Evolutionary conservation across 1,140 invertebrate genomes (phyloP).

Genomic region (Brachionus rubens): DNA sequence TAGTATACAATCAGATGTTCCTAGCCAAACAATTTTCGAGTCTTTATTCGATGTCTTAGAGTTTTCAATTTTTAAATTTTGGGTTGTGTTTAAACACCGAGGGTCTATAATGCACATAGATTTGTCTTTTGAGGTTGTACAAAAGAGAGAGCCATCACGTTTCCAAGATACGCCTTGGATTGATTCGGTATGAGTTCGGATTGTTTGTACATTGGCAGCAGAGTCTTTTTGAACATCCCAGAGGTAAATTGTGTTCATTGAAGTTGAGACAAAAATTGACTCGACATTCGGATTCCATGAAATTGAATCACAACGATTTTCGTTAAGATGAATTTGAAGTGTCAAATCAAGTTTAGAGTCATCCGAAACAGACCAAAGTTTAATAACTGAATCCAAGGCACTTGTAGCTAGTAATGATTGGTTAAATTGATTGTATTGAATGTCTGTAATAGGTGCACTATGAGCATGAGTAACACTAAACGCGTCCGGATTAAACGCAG

Average conservation of each 20-base stretch:
- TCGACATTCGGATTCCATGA: conserved; percentile 44
- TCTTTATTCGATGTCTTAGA: conserved; percentile 76
- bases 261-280: conserved; percentile 2
- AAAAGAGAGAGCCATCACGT: conserved; percentile 69
- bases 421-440: conserved; percentile 40
- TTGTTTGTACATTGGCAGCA: conserved; percentile 63
- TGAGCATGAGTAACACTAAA: conserved; percentile 40
- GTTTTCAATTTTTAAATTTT: conserved; percentile 46
- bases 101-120: conserved; percentile 77
- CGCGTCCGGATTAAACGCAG: conserved; percentile 9
- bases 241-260: conserved; percentile 18
- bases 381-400: conserved; percentile 16
- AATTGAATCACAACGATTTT: conserved; percentile 30
- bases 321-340: background rate
- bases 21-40: conserved; percentile 81
- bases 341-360: conserved; percentile 4
- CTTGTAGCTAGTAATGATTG: conserved; percentile 34
- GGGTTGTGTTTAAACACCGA: conserved; percentile 63
- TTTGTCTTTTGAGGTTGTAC: conserved; percentile 75
- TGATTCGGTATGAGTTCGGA: conserved; percentile 74
- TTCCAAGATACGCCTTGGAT: conserved; percentile 81
- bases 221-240: conserved; percentile 6
- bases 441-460: conserved; percentile 32
- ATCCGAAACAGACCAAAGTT: conserved; percentile 10
- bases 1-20: conserved; percentile 73